These are phyloP conservation scores for Sitta carolinensis DNA, from an alignment of 2,797 vertebrate species.

Conservation along the genomic window DNA sequence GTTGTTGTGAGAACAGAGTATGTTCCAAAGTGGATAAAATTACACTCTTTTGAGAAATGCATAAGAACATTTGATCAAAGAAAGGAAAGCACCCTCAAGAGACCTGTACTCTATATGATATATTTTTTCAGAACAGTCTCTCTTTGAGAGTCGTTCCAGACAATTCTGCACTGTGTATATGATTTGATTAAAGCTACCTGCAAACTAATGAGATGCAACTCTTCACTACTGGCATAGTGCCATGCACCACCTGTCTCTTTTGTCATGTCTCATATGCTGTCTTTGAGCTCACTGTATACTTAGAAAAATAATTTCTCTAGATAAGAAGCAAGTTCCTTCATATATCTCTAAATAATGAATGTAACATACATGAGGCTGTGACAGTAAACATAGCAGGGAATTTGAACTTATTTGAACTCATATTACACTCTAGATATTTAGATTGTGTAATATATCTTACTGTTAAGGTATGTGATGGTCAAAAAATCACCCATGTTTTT, in stretches of 20 bases:
- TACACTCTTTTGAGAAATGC: not conserved
- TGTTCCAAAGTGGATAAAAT: not conserved
- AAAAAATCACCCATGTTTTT: not conserved
- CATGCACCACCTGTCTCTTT: not conserved
- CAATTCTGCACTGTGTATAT: not conserved
- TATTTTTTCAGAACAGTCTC: not conserved
- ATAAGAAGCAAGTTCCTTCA: not conserved
- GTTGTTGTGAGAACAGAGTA: not conserved
- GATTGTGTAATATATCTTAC: not conserved
- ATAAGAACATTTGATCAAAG: not conserved
- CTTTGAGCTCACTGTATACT: not conserved
- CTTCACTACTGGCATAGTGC: not conserved
- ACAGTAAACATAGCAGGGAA: not conserved
- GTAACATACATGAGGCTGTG: not conserved
- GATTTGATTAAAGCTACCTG: not conserved
- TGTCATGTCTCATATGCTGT: not conserved
- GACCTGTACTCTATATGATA: not conserved
- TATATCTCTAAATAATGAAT: not conserved
- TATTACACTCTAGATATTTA: not conserved
- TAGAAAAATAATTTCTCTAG: not conserved
- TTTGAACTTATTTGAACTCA: not conserved
- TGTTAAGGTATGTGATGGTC: not conserved
- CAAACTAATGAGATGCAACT: not conserved
- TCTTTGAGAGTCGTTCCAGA: not conserved
- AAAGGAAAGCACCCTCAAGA: rapidly evolving